Evolutionary conservation across 1,140 invertebrate species (phyloP), one percentile per base, ranked within the genome.

Genomic region (Ceratina japonica): DNA sequence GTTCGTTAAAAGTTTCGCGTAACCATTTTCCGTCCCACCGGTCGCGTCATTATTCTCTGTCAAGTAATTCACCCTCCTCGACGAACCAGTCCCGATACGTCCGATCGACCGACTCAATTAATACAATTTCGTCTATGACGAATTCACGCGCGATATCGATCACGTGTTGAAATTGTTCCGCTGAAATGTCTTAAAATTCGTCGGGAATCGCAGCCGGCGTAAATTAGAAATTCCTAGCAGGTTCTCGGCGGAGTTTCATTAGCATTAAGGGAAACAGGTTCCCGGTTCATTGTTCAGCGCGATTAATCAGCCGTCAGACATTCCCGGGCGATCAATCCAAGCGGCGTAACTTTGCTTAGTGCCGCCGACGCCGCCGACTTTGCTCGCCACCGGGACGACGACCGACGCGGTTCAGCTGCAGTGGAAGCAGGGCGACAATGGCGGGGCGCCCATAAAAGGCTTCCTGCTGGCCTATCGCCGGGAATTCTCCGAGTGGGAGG

Each of bases 401-500:
- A 91, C 89, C 71, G 90, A 91, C 44, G 90, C 92, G 4, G 91
- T 94, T 7, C 92, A 92, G 69, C 84, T 94, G 59, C 93, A 93
- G 82, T 94, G 93, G 93, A 93, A 93, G 75, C 92, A 93, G 81
- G 92, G 92, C 24, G 93, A 94, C 86, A 93, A 92, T 75, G 93
- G 93, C 7, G 93, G 93, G 37, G 89, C 93, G 12, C 93, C 93
- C 22, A 92, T 94, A 58, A 93, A 93, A 80, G 93, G 93, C 70
- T 94, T 94, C 81, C 91, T 94, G 58, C 73, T 94, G 49, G 92
- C 94, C 83, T 95, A 93, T 87, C 93, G 94, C 69, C 86, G 92
- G 7, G 94, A 94, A 75, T 93, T 93, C 81, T 93, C 93, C 65
- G 93, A 94, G 22, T 95, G 95, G 94, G 93, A 93, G 76, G 93